Evolutionary conservation across 1,140 invertebrate genomes (phyloP), one percentile per base, ranked within the genome.

Genomic region (Temnothorax curvispinosus): DNA sequence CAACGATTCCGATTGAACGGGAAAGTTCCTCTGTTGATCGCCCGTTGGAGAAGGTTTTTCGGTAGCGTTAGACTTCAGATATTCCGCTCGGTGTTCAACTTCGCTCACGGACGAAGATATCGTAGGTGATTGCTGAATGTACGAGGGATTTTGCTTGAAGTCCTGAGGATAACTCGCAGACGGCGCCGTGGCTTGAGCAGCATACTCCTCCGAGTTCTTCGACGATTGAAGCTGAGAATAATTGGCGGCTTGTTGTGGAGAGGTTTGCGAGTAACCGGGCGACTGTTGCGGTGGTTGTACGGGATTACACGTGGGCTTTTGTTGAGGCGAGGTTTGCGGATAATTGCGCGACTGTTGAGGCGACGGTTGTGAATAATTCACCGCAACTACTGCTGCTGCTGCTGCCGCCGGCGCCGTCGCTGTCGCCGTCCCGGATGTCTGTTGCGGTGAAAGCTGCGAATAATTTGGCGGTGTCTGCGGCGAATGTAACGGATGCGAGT

Each of bases 1-100:
- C 52, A 94, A 84, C 18, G 88, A 44, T 47, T 95, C 93, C 6
- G 87, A 47, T 32, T 94, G 91, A n/a, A 88, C 56, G 0, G 65
- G 58, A 27, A 94, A 94, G 54, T 90, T 93, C 15, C 92, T 91
- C 35, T 93, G 91, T 41, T 94, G 93, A n/a, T 95, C 94, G 18
- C 80, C 13, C 0, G 78, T 69, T 62, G 67, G 44, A 56, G 62
- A 38, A 47, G 92, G 64, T 7, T 95, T 95, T 8, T 95, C 94
- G 11, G 8, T 27, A 13, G 38, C 54, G 18, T 94, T 92, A 0
- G 93, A 82, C 54, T 95, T 95, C 0, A 93, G 87, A 76, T 94
- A 95, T 13, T 91, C 88, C 2, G 89, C 56, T 15, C 91, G 90
- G 54, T 93, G 87, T n/a, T 94, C 93, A 7, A 91, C 4, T 72